Evolutionary conservation across 2,113 vertebrate genomes (phyloP).

Genomic region (Ahaetulla prasina): DNA sequence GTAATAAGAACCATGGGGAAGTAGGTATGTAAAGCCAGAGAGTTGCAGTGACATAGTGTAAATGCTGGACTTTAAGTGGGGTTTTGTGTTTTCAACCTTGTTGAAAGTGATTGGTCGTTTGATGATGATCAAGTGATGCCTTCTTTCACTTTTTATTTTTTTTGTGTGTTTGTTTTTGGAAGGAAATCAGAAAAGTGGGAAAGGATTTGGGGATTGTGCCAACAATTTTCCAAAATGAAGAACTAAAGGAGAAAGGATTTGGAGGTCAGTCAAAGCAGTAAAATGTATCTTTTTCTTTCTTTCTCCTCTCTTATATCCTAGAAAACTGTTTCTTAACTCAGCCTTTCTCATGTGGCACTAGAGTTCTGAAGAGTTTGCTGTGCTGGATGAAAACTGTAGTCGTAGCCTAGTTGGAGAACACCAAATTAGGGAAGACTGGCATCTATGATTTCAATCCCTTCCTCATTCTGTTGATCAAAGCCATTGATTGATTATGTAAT

Average conservation of each 20-base stretch:
- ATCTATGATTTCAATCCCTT: not conserved
- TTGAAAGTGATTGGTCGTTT: not conserved
- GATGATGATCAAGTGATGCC: not conserved
- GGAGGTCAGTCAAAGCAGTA: constrained; percentile 77
- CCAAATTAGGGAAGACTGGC: not conserved
- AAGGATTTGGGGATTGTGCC: constrained; percentile 85
- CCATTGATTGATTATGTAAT: not conserved
- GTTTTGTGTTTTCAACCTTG: not conserved
- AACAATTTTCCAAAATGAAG: constrained; percentile 86
- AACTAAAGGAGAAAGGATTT: constrained; percentile 89
- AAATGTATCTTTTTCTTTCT: not conserved
- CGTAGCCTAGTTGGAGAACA: not conserved
- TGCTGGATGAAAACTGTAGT: not conserved
- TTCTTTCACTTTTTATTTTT: not conserved
- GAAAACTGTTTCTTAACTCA: not conserved
- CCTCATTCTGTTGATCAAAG: not conserved
- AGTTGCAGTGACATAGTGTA: not conserved
- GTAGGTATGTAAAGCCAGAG: not conserved
- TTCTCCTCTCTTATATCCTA: not conserved
- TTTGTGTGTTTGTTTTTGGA: no score
- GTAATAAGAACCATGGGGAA: not conserved
- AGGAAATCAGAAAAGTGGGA: constrained; percentile 93
- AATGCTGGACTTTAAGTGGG: not conserved
- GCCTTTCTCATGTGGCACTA: not conserved
- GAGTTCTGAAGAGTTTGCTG: not conserved